Conservation (phyloP, 2,888 invertebrate species). For the Eupithecia vulgata region DNA sequence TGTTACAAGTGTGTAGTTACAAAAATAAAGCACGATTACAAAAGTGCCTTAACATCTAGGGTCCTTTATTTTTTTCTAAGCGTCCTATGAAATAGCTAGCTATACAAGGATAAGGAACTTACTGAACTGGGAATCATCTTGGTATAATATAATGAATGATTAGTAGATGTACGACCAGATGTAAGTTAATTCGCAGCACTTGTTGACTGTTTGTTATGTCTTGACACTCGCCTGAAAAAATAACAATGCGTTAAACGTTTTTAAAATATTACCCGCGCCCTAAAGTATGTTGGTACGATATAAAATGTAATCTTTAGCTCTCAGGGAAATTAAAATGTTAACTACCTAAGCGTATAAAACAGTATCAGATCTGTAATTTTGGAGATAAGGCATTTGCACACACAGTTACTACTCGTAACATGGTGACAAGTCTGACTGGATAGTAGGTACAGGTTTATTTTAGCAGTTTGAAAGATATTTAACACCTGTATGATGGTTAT, state of each 20-base stretch:
- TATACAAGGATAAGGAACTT: constrained; percentile 61
- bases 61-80: constrained; percentile 48
- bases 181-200: constrained; percentile 58
- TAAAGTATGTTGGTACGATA: background rate
- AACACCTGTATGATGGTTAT: background rate
- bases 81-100: constrained; percentile 53
- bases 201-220: constrained; percentile 70
- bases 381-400: too few species aligned
- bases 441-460: too few species aligned
- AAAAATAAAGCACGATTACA: constrained; percentile 52
- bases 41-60: constrained; percentile 50
- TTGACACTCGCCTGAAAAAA: constrained; percentile 86
- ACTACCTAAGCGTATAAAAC: background rate
- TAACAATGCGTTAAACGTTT: constrained; percentile 12
- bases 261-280: too few species aligned
- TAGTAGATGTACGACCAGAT: constrained; percentile 54
- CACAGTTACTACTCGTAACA: too few species aligned
- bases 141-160: constrained; percentile 68
- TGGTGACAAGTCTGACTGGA: too few species aligned
- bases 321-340: too few species aligned
- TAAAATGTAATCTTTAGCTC: background rate
- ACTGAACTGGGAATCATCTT: constrained; percentile 70
- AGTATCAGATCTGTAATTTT: background rate
- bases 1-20: constrained; percentile 45
- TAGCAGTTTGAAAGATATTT: too few species aligned